Conservation (phyloP, 2,888 invertebrate genomes). For the Nomada fabriciana region DNA sequence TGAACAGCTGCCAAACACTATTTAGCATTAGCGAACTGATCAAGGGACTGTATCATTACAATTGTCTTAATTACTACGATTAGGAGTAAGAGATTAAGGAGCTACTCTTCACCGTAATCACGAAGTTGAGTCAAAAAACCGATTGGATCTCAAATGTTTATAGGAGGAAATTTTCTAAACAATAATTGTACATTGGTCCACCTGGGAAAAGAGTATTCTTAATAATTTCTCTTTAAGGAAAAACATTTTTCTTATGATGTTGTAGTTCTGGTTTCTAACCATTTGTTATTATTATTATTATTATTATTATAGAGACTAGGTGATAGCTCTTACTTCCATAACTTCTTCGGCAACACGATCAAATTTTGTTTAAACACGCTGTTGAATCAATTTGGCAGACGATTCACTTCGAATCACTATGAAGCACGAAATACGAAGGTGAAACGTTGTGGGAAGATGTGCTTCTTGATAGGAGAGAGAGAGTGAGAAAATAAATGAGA, state of each 20-base stretch:
- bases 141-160: conserved; percentile 26
- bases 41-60: conserved; percentile 60
- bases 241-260: background rate
- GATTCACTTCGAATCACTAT: background rate
- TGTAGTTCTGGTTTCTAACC: background rate
- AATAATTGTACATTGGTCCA: conserved; percentile 6
- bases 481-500: background rate
- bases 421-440: background rate
- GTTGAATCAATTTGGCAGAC: background rate
- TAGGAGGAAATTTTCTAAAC: conserved; percentile 15
- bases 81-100: conserved; percentile 32
- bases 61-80: conserved; percentile 42
- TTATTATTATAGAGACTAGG: background rate
- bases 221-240: background rate
- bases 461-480: conserved; percentile 5
- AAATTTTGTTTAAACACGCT: background rate
- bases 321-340: background rate
- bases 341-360: too few species aligned
- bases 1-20: conserved; percentile 64
- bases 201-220: background rate
- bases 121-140: conserved; percentile 5
- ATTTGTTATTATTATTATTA: background rate
- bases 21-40: conserved; percentile 50
- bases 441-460: background rate
- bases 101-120: conserved; percentile 40